phyloP scores from a whole-genome alignment of 2,888 invertebrate species.

The Antheraea assamensis region DNA sequence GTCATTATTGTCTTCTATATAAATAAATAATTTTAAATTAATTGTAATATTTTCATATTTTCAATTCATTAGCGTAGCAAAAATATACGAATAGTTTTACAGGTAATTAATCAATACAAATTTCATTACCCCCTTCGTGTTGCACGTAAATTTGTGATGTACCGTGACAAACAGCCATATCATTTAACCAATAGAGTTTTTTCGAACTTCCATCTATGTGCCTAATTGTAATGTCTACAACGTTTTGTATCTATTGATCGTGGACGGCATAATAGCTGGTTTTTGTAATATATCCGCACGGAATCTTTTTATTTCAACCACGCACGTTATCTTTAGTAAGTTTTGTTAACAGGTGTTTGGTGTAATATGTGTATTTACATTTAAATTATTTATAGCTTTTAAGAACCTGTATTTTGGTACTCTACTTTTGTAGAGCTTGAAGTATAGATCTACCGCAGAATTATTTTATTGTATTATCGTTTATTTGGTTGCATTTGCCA shows the following conservation, averaged over 20 bases:
- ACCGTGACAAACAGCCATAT: conserved; percentile 22
- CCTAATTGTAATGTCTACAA: conserved; percentile 49
- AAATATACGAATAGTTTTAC: not conserved
- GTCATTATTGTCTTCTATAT: too few species aligned
- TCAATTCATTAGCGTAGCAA: not conserved
- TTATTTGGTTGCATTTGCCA: not conserved
- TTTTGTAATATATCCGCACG: conserved; percentile 33
- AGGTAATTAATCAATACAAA: conserved; percentile 20
- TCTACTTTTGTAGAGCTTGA: not conserved
- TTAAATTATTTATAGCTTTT: not conserved
- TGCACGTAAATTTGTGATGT: conserved; percentile 13
- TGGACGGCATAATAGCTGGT: conserved; percentile 38
- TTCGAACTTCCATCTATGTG: conserved; percentile 21
- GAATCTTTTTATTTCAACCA: conserved; percentile 29
- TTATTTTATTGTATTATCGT: not conserved
- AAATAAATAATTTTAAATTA: not conserved
- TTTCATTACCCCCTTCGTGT: conserved; percentile 23
- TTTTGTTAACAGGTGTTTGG: not conserved
- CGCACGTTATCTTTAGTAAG: conserved; percentile 26
- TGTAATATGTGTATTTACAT: not conserved
- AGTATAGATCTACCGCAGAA: not conserved
- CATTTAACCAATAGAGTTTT: conserved; percentile 33
- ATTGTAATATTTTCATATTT: not conserved
- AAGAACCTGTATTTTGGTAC: not conserved
- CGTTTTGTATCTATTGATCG: conserved; percentile 39